These are phyloP conservation scores for Drosophila quadrilineata DNA, from an alignment of 1,140 invertebrate species.

Conservation along the genomic window DNA sequence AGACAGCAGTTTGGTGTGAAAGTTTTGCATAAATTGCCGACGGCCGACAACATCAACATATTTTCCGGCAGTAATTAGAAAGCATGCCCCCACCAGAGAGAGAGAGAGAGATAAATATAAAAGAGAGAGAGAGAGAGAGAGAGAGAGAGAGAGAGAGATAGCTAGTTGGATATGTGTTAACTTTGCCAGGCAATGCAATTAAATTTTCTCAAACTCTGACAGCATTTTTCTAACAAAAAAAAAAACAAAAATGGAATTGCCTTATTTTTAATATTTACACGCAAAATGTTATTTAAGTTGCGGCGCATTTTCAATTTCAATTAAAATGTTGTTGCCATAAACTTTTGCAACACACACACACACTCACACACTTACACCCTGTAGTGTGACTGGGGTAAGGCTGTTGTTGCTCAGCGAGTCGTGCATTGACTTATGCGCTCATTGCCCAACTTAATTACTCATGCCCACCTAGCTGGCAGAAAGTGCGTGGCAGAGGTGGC, in stretches of 20 bases:
- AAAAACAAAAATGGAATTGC: too few species aligned
- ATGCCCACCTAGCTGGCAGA: constrained; percentile 62
- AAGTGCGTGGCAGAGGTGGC: constrained; percentile 42
- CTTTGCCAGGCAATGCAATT: constrained; percentile 54
- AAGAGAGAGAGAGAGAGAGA: not conserved
- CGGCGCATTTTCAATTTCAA: constrained; percentile 74
- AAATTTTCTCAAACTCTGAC: constrained; percentile 35
- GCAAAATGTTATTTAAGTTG: constrained; percentile 75
- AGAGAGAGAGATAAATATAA: not conserved
- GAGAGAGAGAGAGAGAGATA: not conserved
- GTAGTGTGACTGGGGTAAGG: not conserved
- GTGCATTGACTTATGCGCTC: constrained; percentile 49
- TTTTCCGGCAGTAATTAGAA: constrained; percentile 71
- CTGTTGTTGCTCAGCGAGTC: constrained; percentile 31
- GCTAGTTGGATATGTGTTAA: too few species aligned
- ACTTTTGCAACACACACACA: constrained; percentile 32
- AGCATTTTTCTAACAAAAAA: constrained; percentile 37
- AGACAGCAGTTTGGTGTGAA: constrained; percentile 45
- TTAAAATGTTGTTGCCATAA: constrained; percentile 62
- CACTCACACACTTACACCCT: not conserved
- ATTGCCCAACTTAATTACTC: constrained; percentile 69
- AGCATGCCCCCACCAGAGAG: constrained; percentile 13
- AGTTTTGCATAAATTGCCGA: constrained; percentile 73
- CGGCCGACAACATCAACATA: constrained; percentile 68
- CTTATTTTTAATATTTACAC: constrained; percentile 60